These are phyloP conservation scores for Ophion slaviceki DNA, from an alignment of 2,888 invertebrate genomes.

Conservation along the genomic window DNA sequence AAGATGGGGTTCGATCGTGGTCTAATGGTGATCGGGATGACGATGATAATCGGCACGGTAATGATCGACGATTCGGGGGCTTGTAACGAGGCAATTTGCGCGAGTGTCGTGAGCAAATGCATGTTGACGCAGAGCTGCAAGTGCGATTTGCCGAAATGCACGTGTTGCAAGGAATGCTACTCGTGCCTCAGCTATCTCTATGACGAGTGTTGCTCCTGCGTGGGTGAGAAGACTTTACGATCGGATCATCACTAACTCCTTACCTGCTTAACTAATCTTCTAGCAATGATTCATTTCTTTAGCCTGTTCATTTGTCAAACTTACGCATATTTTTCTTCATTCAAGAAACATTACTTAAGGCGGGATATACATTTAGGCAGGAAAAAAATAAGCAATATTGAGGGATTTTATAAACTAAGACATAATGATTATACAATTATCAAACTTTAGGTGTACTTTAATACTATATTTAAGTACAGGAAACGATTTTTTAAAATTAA, in stretches of 20 bases:
- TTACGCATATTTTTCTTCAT: neutral
- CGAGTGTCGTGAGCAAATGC: constrained; percentile 97
- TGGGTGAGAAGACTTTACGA: constrained; percentile 88
- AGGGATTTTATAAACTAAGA: too few relatives aligned
- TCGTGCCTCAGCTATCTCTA: constrained; percentile 95
- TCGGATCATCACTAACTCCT: neutral
- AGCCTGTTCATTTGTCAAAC: neutral
- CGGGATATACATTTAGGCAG: too few relatives aligned
- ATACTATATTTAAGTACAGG: too few relatives aligned
- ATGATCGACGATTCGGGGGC: constrained; percentile 73
- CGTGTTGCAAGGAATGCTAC: constrained; percentile 97
- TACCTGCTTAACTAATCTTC: neutral
- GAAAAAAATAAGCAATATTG: too few relatives aligned
- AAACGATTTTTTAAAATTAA: too few relatives aligned
- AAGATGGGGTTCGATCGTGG: constrained; percentile 74
- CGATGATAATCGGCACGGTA: constrained; percentile 70
- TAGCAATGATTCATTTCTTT: neutral
- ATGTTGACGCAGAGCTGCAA: constrained; percentile 98
- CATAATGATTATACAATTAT: too few relatives aligned
- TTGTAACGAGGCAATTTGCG: constrained; percentile 98
- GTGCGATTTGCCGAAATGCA: constrained; percentile 95
- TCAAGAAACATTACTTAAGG: too few relatives aligned
- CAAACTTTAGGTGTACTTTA: too few relatives aligned
- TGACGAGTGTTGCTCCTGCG: constrained; percentile 98
- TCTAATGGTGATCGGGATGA: constrained; percentile 67